Conservation (phyloP, 2,888 invertebrate species). For the Orchestes rusci region DNA sequence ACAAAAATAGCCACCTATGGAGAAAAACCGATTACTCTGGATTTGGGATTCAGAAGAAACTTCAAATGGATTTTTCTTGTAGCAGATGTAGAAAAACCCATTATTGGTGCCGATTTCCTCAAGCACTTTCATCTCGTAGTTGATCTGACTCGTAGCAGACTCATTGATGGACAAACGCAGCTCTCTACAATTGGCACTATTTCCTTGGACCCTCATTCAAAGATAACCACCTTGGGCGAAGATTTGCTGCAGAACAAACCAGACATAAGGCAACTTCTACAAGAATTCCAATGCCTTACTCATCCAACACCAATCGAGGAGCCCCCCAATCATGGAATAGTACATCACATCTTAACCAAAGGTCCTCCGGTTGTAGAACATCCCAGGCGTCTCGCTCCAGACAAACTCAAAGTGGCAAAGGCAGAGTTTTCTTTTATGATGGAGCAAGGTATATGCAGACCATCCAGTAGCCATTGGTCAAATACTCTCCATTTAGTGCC, state of each 20-base stretch:
- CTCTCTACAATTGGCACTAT: background rate
- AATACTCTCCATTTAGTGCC: constrained; percentile 35
- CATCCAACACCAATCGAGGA: background rate
- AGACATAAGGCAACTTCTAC: background rate
- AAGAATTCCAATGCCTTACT: background rate
- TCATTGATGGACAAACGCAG: background rate
- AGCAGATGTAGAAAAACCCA: constrained; percentile 7
- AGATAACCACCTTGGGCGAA: background rate
- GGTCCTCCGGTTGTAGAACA: constrained; percentile 28
- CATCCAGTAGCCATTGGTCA: constrained; percentile 32
- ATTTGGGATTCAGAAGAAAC: constrained; percentile 3
- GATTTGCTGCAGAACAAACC: background rate
- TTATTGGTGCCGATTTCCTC: constrained; percentile 7
- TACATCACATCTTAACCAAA: constrained; percentile 1
- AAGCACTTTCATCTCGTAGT: constrained; percentile 1
- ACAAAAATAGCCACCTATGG: constrained; percentile 9
- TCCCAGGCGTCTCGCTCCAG: constrained; percentile 34
- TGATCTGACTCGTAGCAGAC: background rate
- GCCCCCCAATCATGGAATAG: background rate
- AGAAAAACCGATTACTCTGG: constrained; percentile 2
- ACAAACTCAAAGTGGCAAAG: constrained; percentile 30
- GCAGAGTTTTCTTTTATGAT: constrained; percentile 32
- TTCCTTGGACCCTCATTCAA: background rate
- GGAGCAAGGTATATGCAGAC: constrained; percentile 29
- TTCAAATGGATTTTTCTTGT: constrained; percentile 12